Evolutionary conservation across 2,113 vertebrate species (phyloP), one percentile per base, ranked within the genome.

Genomic region (Dipodomys merriami): DNA sequence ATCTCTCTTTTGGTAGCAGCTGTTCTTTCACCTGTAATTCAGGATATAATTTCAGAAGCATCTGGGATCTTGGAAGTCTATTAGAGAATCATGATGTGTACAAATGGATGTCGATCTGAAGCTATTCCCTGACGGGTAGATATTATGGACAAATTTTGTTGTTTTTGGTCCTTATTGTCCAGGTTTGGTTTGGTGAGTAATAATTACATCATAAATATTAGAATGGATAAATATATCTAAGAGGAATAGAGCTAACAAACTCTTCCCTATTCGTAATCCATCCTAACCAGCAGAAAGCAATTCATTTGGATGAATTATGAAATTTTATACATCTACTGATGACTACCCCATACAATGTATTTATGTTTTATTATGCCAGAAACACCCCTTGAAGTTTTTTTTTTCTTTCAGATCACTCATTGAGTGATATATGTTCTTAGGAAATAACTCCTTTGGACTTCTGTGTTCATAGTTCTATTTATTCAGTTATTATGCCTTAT

Each of bases 21-120:
- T 96, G 76, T 86, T 77, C 39, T 49, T 95, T 94, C 46, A 92
- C 88, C 90, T 94, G 64, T 88, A 90, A 96, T 92, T 94, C 86
- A 86, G 44, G n/a, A 35, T 20, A 23, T 93, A 87, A 88, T 95
- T 96, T 95, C 44, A 81, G 72, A 84, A 92, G 39, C 39, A 96
- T 72, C 64, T 96, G 39, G 19, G 15, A 86, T 81, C 62, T 46
- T 86, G 13, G 27, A 92, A 83, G 29, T 88, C 71, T 90, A 69
- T 35, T 35, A 67, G 72, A 86, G 27, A 94, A 92, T 81, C 29
- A 60, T 9, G 0, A 69, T 72, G 13, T 83, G 0, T 65, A 15
- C 83, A 73, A 87, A 94, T 33, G 85, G 49, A 83, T 77, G 39
- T 77, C 64, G 77, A 5, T 78, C 18, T 86, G 72, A 80, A 5